Evolutionary conservation across 2,888 invertebrate species (phyloP), one percentile per base, ranked within the genome.

Genomic region (Cheilosia pagana): DNA sequence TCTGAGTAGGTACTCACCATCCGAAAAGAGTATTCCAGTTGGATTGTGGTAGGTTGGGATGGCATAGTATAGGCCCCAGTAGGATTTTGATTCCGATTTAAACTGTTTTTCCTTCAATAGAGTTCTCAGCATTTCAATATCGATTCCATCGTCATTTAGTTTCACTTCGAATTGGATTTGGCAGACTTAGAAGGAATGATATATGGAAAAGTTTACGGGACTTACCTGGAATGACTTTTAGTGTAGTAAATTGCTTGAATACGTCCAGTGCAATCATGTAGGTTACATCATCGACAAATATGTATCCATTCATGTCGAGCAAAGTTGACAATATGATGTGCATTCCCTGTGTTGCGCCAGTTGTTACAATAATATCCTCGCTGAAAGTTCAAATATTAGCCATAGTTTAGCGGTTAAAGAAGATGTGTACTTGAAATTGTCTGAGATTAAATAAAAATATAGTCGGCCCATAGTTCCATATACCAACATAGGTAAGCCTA

Each of bases 201-300:
- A 23, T 14, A 21, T 7, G 5, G 5, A 5, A 12, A 12, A 7
- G 16, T 14, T 25, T 35, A 0, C 3, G 1, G 4, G 25, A 55
- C 59, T 60, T 87, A 93, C 93, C 91, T 88, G 93, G 90, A 31
- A 94, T 89, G 25, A 95, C 90, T 85, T 90, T 92, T 86, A 94
- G 90, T 1, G 92, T 90, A 8, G 93, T 92, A 87, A 94, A 94
- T 86, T 93, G 92, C 75, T 91, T 91, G 81, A 95, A 93, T 12
- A 91, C 90, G 43, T 93, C 92, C 25, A 94, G 89, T 2, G 94
- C 95, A 79, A 94, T 93, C 93, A 94, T 94, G 87, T 94, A 95
- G 0, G 94, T 94, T 14, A 93, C 94, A 89, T 95, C 94, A 88
- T 95, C 95, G 10, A 94, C 93, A 89, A 95, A 95, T 63, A 95